Evolutionary conservation across 1,140 invertebrate genomes (phyloP), one percentile per base, ranked within the genome.

Genomic region (Listronotus bonariensis): DNA sequence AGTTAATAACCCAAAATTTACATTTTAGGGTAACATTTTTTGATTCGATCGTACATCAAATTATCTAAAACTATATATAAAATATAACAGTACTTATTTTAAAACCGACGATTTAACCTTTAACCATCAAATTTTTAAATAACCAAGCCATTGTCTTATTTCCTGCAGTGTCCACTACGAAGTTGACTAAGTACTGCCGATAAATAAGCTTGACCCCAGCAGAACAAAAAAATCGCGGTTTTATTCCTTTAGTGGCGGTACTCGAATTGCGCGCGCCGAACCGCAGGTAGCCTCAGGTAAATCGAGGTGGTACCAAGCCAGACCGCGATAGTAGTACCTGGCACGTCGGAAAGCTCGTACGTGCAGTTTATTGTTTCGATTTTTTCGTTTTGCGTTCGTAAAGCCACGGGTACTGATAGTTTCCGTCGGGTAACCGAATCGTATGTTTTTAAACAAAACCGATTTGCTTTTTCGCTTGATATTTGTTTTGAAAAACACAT

Each of bases 281-380:
- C 15, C 15, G 6, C 40, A 54, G 51, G 49, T 63, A 54, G 42
- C 42, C 43, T 41, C 51, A 63, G 60, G 60, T 63, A 36, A 55
- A 55, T 55, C 52, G 41, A 54, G 60, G 60, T 54, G 60, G 52
- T 55, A 54, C 51, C 51, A 40, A 53, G 43, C 38, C 26, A 40
- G 26, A 26, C 31, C 48, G 48, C 20, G 12, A 46, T 46, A 63
- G 60, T 63, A 63, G 60, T 55, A 63, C 60, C 52, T 63, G 41
- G 43, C 20, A 9, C 46, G 46, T 49, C 45, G 45, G 31, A 14
- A 12, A n/a, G 41, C 8, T 40, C 11, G 42, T 20, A 51, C 41
- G 55, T 34, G 40, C 8, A 18, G 6, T 12, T 11, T 14, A 11
- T 10, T 32, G n/a, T 26, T 34, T 8, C 41, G 18, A 7, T 34